Evolutionary conservation across 1,140 invertebrate genomes (phyloP).

Genomic region (Lasioglossum albipes): DNA sequence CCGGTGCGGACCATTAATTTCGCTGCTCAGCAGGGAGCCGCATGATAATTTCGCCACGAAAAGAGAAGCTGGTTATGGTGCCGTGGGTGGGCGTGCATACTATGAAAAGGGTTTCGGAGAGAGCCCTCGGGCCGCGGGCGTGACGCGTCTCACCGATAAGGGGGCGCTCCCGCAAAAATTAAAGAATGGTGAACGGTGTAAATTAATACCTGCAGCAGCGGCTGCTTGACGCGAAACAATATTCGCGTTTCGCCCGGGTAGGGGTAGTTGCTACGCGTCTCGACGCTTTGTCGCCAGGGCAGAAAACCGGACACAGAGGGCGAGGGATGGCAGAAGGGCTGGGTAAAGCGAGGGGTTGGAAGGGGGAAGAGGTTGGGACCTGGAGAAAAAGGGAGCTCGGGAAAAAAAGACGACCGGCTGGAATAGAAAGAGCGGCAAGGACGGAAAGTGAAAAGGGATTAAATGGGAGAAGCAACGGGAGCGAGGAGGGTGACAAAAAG

Average conservation of each 20-base stretch:
- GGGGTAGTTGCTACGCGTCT: constrained; percentile 33
- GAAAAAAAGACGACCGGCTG: constrained; percentile 11
- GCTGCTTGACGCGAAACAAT: constrained; percentile 44
- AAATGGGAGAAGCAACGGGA: not conserved
- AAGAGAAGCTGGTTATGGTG: too few relatives aligned
- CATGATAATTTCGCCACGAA: not conserved
- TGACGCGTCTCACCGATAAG: not conserved
- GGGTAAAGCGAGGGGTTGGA: too few relatives aligned
- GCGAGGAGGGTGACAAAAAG: not conserved
- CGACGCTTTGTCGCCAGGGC: constrained; percentile 34
- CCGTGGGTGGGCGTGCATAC: not conserved
- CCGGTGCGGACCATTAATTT: too few relatives aligned
- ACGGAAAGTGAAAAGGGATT: constrained; percentile 30
- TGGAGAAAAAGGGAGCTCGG: not conserved
- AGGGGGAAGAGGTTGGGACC: not conserved
- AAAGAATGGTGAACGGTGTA: constrained; percentile 31
- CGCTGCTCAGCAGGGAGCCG: not conserved
- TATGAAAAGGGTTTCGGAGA: not conserved
- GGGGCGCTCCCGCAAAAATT: constrained; percentile 11
- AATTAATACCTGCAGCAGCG: constrained; percentile 37
- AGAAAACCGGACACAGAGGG: constrained; percentile 7
- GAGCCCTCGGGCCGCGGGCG: not conserved
- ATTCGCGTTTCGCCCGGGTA: constrained; percentile 16
- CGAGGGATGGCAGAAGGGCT: too few relatives aligned
- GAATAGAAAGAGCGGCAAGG: constrained; percentile 23